Conservation (phyloP, 2,888 invertebrate genomes). For the Amiota mariae region DNA sequence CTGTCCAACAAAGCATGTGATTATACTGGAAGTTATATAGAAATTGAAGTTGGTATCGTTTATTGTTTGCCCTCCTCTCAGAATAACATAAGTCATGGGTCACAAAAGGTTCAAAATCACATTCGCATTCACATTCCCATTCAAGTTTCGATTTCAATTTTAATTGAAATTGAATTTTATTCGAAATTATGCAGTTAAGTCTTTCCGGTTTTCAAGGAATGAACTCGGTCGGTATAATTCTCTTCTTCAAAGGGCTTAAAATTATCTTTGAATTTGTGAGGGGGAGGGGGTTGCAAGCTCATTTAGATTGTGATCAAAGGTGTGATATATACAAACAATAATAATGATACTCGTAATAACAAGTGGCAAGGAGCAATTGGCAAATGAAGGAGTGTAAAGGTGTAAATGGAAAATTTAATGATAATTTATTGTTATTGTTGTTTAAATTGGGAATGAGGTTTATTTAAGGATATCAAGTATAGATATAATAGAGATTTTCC, state of each 20-base stretch:
- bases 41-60: conserved; percentile 16
- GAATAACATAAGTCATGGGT: too few species aligned
- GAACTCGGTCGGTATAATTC: neutral
- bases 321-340: conserved; percentile 20
- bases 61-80: conserved; percentile 2
- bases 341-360: neutral
- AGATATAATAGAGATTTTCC: too few species aligned
- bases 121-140: neutral
- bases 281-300: neutral
- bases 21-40: neutral
- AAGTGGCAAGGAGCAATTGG: too few species aligned
- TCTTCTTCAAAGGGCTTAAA: neutral
- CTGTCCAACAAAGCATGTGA: conserved; percentile 25
- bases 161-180: conserved; percentile 28
- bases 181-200: conserved; percentile 28
- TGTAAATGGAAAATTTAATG: too few species aligned
- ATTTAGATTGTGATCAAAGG: conserved; percentile 25
- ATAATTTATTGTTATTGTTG: too few species aligned
- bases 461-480: too few species aligned
- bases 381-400: too few species aligned
- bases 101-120: neutral
- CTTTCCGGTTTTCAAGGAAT: conserved; percentile 14
- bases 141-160: conserved; percentile 19
- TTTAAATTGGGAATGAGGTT: too few species aligned
- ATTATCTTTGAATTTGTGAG: neutral